Evolutionary conservation across 92 coral and sea anemone genomes (phyloP).

Genomic region (Palythoa caribaeorum): DNA sequence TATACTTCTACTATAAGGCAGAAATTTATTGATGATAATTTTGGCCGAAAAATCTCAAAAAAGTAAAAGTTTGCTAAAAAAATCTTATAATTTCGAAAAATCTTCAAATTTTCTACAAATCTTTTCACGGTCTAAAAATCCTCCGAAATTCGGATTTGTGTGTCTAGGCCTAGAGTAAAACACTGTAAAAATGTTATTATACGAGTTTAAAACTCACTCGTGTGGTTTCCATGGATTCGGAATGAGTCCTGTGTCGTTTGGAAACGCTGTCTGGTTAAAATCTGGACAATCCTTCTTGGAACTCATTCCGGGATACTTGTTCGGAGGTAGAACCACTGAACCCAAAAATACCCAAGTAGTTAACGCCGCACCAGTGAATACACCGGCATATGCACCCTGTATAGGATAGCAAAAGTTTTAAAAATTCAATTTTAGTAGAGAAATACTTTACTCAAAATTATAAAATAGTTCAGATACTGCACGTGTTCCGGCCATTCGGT

Average conservation of each 20-base stretch:
- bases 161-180: too few relatives aligned
- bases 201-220: conserved; percentile 48
- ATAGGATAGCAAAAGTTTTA: background rate
- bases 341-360: conserved; percentile 88
- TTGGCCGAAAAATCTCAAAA: too few relatives aligned
- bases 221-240: conserved; percentile 74
- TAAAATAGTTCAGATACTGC: too few relatives aligned
- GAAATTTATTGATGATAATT: too few relatives aligned
- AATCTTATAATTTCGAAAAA: too few relatives aligned
- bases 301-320: conserved; percentile 81
- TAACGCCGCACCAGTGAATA: conserved; percentile 74
- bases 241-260: conserved; percentile 64
- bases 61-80: too few relatives aligned
- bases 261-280: conserved; percentile 44
- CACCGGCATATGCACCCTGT: conserved; percentile 90
- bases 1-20: too few relatives aligned
- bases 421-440: background rate
- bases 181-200: background rate
- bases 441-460: too few relatives aligned
- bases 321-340: conserved; percentile 78
- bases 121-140: too few relatives aligned
- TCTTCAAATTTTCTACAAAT: too few relatives aligned
- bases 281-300: conserved; percentile 71
- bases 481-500: too few relatives aligned
- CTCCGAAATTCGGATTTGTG: too few relatives aligned